Percentiles rank a stretch among this genome's conserved stretches.
Conservation (phyloP, 2,888 invertebrate genomes). For the Trissolcus brochymenae region DNA sequence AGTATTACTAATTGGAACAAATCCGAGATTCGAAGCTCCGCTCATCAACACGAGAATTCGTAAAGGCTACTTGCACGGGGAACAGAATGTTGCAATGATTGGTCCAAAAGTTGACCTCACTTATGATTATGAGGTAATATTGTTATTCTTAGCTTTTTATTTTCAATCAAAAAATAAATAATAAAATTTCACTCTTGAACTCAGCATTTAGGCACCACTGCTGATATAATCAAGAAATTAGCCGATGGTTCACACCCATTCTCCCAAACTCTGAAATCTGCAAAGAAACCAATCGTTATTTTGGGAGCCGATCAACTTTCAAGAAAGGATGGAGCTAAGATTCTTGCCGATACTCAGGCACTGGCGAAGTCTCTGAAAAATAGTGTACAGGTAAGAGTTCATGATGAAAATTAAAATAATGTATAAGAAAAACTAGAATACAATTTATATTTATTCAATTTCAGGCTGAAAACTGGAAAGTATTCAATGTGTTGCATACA, state of each 20-base stretch:
- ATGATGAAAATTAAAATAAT: not conserved
- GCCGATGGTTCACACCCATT: constrained; percentile 84
- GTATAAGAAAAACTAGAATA: not conserved
- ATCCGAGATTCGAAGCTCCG: constrained; percentile 98
- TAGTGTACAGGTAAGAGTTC: constrained; percentile 77
- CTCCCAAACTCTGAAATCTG: constrained; percentile 82
- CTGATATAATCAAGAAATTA: constrained; percentile 85
- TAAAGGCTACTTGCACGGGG: constrained; percentile 96
- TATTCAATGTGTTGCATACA: constrained; percentile 95
- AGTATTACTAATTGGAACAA: constrained; percentile 95
- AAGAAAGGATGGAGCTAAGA: constrained; percentile 85
- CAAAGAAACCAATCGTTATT: constrained; percentile 93
- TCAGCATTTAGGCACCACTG: constrained; percentile 89
- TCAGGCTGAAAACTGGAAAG: constrained; percentile 81
- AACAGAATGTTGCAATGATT: constrained; percentile 87
- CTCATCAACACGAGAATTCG: constrained; percentile 96
- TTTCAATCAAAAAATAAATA: not conserved
- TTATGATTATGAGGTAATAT: constrained; percentile 88
- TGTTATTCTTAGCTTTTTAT: not conserved
- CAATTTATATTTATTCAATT: constrained; percentile 41
- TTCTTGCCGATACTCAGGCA: constrained; percentile 85
- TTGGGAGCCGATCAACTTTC: constrained; percentile 91
- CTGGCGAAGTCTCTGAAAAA: constrained; percentile 81
- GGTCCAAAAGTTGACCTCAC: constrained; percentile 95
- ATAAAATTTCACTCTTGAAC: not conserved